A percentile compares a stretch with the other conserved stretches of the same genome.
These are phyloP conservation scores for Penaeus chinensis DNA, from an alignment of 1,140 invertebrate species.

Conservation along the genomic window DNA sequence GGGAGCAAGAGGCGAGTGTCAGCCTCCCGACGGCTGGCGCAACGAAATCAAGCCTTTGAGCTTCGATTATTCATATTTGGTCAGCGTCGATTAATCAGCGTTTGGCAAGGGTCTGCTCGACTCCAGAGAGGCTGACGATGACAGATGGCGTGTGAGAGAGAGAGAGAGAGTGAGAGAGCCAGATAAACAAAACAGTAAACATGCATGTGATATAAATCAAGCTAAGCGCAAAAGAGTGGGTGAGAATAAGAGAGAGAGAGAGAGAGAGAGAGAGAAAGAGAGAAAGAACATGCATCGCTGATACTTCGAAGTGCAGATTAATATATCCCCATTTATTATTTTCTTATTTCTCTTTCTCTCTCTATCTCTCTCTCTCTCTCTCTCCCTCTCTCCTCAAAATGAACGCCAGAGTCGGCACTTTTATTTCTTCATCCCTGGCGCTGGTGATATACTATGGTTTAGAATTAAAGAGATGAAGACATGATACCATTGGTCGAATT, in stretches of 20 bases:
- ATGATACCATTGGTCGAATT: too few species aligned
- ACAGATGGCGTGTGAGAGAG: neutral
- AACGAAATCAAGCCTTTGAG: too few species aligned
- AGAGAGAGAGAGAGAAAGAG: slow-evolving; percentile 17
- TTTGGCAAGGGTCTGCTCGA: slow-evolving; percentile 3
- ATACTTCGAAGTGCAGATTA: slow-evolving; percentile 4
- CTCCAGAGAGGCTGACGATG: too few species aligned
- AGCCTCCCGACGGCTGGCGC: too few species aligned
- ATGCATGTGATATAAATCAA: too few species aligned
- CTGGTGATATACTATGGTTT: neutral
- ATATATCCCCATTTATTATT: neutral
- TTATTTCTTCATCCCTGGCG: neutral
- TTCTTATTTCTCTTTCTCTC: slow-evolving; percentile 9
- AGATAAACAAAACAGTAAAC: neutral
- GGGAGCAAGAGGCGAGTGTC: too few species aligned
- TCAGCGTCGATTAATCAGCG: neutral
- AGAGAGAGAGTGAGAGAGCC: slow-evolving; percentile 10
- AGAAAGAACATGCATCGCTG: neutral
- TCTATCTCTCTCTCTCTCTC: slow-evolving; percentile 29
- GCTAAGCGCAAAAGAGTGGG: neutral
- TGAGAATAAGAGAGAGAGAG: neutral
- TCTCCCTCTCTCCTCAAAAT: slow-evolving; percentile 17
- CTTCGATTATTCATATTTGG: too few species aligned
- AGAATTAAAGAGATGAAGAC: too few species aligned
- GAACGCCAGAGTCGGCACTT: neutral